Base-by-base conservation (phyloP, 1,140 invertebrate species). In the Drosophila sproati region DNA sequence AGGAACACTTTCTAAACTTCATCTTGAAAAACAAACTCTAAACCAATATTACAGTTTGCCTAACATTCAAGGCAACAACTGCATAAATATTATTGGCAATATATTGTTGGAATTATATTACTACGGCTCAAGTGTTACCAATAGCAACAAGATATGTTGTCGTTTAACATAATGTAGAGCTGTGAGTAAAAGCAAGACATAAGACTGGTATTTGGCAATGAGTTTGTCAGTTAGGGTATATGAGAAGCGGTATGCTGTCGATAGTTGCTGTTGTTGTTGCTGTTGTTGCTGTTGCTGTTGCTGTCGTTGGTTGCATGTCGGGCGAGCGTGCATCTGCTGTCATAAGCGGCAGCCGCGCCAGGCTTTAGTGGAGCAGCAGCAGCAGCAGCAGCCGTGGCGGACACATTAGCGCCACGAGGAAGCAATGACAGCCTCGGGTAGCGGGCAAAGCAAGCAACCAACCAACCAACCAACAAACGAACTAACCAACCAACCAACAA, bases 371-470 rank as follows among this genome's bases (percentile, higher is more conserved):
- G 83, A 86, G 82, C 78, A 60, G 52, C 69, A 54, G 29, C 63
- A 43, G 48, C 57, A 57, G 54, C 63, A 48, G 34, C 69, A 66
- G 76, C 76, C 68, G 75, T 56, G 55, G 55, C 85, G 74, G 67
- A 71, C 77, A 89, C 83, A 88, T 88, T 88, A 88, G 83, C 83
- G 83, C 83, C 83, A 88, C 77, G 67, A 88, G 83, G 67, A 87
- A 88, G 80, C 82, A 87, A 70, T 77, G 82, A 66, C 64, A 78
- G 76, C 75, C 76, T 76, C 79, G 61, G 69, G 70, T 54, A 10
- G 70, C 62, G 70, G 70, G 70, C 62, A 50, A 31, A 43, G 5
- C 68, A 35, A 69, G 32, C 61, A 56, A 35, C 56, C 12, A 57
- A 31, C 45, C 41, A 63, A 51, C n/a, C 50, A 50, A 50, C 32